Evolutionary conservation across 2,888 invertebrate genomes (phyloP).

Genomic region (Oligia fasciuncula): DNA sequence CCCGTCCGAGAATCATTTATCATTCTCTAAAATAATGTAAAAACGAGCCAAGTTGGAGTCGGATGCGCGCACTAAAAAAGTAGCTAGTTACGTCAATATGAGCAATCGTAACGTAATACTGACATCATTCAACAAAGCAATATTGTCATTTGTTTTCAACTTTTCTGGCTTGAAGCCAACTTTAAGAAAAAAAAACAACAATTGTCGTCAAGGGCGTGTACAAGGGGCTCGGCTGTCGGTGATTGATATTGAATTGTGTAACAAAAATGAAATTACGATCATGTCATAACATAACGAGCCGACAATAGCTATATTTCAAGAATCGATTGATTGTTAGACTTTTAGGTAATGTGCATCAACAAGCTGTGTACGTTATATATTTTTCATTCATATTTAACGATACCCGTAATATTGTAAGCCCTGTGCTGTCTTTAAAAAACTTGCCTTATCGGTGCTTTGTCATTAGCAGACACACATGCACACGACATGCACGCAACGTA

Average conservation of each 20-base stretch:
- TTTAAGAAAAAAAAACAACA: constrained; percentile 20
- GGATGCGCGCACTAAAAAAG: neutral
- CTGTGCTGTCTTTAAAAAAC: neutral
- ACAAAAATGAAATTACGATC: constrained; percentile 3
- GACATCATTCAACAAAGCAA: constrained; percentile 29
- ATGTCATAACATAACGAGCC: constrained; percentile 9
- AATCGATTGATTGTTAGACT: neutral
- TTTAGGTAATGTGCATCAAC: neutral
- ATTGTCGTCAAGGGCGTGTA: constrained; percentile 26
- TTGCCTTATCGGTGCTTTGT: neutral
- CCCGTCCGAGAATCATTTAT: neutral
- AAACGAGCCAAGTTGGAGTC: neutral
- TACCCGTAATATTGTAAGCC: neutral
- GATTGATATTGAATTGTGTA: constrained; percentile 10
- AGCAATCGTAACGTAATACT: neutral
- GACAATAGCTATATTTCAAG: neutral
- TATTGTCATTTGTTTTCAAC: constrained; percentile 39
- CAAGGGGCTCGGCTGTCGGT: constrained; percentile 32
- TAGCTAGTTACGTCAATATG: neutral
- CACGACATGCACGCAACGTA: neutral
- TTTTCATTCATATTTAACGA: neutral
- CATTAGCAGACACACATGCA: neutral
- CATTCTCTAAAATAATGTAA: neutral
- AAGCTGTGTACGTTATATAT: neutral
- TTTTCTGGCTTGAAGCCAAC: constrained; percentile 35